Percentiles rank a stretch among this genome's conserved stretches.
These are phyloP conservation scores for Drosophila pruinosa DNA, from an alignment of 1,140 invertebrate species.

Conservation along the genomic window DNA sequence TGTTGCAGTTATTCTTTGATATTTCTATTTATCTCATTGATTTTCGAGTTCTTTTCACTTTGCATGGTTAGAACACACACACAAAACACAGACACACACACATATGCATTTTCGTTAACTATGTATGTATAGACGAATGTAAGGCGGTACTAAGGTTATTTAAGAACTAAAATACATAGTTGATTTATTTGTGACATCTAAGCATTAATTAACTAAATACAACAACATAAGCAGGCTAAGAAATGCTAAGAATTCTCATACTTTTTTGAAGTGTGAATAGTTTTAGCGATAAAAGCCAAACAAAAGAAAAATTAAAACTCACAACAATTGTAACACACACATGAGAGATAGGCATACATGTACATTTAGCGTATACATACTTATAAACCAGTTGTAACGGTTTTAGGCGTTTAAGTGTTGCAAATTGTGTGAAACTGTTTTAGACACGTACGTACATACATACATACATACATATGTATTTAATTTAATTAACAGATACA, in stretches of 20 bases:
- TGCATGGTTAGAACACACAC: conserved; percentile 1
- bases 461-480: conserved; percentile 31
- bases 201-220: conserved; percentile 32
- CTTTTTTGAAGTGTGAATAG: conserved; percentile 5
- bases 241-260: conserved; percentile 20
- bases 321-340: conserved; percentile 23
- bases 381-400: conserved; percentile 67
- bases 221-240: conserved; percentile 42
- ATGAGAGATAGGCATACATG: conserved; percentile 53
- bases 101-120: conserved; percentile 22
- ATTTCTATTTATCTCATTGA: conserved; percentile 9
- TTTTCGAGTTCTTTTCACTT: background rate
- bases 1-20: background rate
- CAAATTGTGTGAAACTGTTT: conserved; percentile 47
- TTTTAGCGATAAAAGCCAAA: conserved; percentile 50
- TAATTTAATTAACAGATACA: conserved; percentile 13
- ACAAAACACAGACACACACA: background rate
- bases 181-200: conserved; percentile 34
- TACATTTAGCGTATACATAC: conserved; percentile 54
- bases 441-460: conserved; percentile 23
- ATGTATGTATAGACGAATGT: conserved; percentile 34
- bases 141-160: conserved; percentile 29
- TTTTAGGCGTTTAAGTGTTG: conserved; percentile 76
- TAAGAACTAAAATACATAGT: conserved; percentile 37
- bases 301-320: conserved; percentile 32